A percentile compares a stretch with the other conserved stretches of the same genome.
Evolutionary conservation across 2,888 invertebrate genomes (phyloP).

Genomic region (Lasioglossum malachurum): DNA sequence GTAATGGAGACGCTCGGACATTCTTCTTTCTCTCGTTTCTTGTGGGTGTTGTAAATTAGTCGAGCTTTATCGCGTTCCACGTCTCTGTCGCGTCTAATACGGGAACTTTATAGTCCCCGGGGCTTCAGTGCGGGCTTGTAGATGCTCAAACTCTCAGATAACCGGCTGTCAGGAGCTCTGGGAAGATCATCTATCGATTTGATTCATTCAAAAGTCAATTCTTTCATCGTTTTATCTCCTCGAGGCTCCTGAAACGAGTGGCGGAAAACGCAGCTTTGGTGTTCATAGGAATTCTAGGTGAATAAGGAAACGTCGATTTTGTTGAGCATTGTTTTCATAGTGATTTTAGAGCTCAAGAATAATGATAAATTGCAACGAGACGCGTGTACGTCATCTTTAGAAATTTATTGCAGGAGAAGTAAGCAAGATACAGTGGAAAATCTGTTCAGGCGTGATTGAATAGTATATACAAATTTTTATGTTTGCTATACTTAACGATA

Average conservation of each 20-base stretch:
- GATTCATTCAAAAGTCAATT: slow-evolving; percentile 24
- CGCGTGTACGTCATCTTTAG: too few relatives aligned
- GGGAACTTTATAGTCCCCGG: slow-evolving; percentile 33
- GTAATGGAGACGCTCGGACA: slow-evolving; percentile 37
- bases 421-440: too few relatives aligned
- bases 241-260: not conserved
- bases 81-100: slow-evolving; percentile 44
- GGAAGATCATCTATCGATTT: slow-evolving; percentile 35
- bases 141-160: slow-evolving; percentile 31
- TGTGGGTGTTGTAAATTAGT: slow-evolving; percentile 43
- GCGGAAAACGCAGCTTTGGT: not conserved
- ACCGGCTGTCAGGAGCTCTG: slow-evolving; percentile 27
- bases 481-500: too few relatives aligned
- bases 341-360: too few relatives aligned
- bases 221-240: not conserved
- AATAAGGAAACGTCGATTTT: too few relatives aligned
- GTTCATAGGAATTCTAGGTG: too few relatives aligned
- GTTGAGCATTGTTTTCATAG: too few relatives aligned
- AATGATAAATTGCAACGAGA: too few relatives aligned
- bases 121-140: not conserved
- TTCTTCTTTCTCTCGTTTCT: slow-evolving; percentile 22
- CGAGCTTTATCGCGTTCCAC: slow-evolving; percentile 45
- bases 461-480: too few relatives aligned
- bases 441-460: too few relatives aligned
- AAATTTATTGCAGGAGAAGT: too few relatives aligned